Percentiles rank a stretch among this genome's conserved stretches.
These are phyloP conservation scores for Anagrus nilaparvatae DNA, from an alignment of 1,140 invertebrate species.

Conservation along the genomic window DNA sequence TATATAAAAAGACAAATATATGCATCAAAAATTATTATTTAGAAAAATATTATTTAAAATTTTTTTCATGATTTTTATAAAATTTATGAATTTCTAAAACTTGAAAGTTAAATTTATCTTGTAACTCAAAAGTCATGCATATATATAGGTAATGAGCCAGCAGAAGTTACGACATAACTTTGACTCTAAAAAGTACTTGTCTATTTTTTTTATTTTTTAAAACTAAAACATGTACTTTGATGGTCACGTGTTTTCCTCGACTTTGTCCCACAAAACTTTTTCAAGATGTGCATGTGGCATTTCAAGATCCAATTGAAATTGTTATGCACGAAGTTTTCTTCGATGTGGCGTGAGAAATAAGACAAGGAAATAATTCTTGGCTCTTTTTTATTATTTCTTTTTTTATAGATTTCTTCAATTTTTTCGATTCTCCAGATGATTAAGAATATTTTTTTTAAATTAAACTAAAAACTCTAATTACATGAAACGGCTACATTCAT, in stretches of 20 bases:
- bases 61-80: no score
- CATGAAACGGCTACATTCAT: no score
- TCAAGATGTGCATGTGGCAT: conserved; percentile 16
- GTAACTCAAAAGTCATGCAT: conserved; percentile 18
- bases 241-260: conserved; percentile 12
- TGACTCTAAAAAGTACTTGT: conserved; percentile 14
- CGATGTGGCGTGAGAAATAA: conserved; percentile 5
- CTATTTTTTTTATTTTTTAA: neutral
- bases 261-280: conserved; percentile 12
- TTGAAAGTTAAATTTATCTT: conserved; percentile 25
- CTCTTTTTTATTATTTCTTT: conserved; percentile 2
- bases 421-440: no score
- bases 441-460: no score
- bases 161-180: conserved; percentile 20
- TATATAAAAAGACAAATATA: no score
- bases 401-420: no score
- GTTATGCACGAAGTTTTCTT: conserved; percentile 15
- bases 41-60: no score
- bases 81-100: conserved; percentile 21
- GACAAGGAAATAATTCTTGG: conserved; percentile 14
- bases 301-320: conserved; percentile 18
- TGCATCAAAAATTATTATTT: no score
- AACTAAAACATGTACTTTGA: conserved; percentile 1
- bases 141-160: conserved; percentile 18
- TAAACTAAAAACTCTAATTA: no score